Percentiles rank a stretch among this genome's conserved stretches.
phyloP scores from a whole-genome alignment of 2,797 vertebrate species.

The Tapirus indicus region DNA sequence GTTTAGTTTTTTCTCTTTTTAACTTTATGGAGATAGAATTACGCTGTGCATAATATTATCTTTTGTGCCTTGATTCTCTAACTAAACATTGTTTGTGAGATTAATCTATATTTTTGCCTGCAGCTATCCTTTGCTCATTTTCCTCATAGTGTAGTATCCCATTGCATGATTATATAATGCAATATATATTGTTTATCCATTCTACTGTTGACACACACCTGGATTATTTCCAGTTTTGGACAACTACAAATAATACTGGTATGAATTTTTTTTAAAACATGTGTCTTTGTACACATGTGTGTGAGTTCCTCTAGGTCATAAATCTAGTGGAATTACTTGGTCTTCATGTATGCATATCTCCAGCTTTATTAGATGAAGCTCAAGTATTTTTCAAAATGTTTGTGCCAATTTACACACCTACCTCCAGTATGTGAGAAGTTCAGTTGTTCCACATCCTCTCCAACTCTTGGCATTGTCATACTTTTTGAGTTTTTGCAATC shows the following conservation, averaged over 20 bases:
- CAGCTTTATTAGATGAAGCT: neutral
- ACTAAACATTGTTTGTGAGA: neutral
- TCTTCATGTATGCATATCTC: neutral
- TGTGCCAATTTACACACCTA: neutral
- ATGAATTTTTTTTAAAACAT: neutral
- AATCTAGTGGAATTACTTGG: neutral
- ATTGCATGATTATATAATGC: neutral
- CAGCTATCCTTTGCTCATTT: neutral
- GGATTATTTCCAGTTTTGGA: neutral
- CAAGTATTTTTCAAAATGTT: neutral
- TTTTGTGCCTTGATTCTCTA: neutral
- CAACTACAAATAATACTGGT: neutral
- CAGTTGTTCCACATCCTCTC: neutral
- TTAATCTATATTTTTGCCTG: neutral
- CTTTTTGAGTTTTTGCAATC: neutral
- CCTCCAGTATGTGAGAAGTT: neutral
- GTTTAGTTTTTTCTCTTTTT: neutral
- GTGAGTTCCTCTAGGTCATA: neutral
- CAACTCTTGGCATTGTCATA: neutral
- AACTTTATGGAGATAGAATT: neutral
- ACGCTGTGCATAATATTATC: neutral
- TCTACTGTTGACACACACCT: neutral
- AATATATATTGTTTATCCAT: neutral
- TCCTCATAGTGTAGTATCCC: neutral
- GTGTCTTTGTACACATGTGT: neutral